phyloP scores from a whole-genome alignment of 2,113 vertebrate species.

The Calonectris borealis region DNA sequence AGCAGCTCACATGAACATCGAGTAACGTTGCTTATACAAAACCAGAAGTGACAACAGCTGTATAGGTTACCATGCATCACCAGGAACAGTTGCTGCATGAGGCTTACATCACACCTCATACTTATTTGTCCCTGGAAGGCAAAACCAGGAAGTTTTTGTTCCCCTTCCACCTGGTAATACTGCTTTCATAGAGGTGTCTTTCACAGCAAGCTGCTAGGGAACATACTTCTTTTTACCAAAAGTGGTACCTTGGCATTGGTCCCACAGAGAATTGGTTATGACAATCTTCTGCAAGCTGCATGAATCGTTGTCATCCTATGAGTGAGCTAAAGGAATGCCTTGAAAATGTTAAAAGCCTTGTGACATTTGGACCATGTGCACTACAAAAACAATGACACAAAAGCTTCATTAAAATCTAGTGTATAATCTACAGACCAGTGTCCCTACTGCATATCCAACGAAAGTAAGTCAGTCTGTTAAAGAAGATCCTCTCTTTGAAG shows the following conservation, averaged over 20 bases:
- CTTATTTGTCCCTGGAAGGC: neutral
- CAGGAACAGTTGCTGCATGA: neutral
- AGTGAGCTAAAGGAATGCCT: neutral
- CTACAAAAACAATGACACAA: neutral
- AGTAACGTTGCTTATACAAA: neutral
- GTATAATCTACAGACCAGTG: neutral
- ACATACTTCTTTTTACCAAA: neutral
- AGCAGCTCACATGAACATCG: neutral
- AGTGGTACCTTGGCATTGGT: neutral
- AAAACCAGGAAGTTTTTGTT: neutral
- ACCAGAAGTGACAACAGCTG: neutral
- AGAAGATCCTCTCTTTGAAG: neutral
- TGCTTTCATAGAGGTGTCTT: neutral
- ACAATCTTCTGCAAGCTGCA: neutral
- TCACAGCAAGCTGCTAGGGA: neutral
- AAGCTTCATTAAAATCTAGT: neutral
- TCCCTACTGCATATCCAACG: neutral
- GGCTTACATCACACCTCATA: neutral
- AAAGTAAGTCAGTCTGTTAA: neutral
- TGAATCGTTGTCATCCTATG: neutral
- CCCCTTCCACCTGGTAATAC: neutral
- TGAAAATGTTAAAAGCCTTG: neutral
- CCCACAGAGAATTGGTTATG: neutral
- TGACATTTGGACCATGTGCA: neutral
- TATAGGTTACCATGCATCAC: neutral